Base-by-base conservation (phyloP, 2,888 invertebrate genomes). In the Hybos culiciformis region DNA sequence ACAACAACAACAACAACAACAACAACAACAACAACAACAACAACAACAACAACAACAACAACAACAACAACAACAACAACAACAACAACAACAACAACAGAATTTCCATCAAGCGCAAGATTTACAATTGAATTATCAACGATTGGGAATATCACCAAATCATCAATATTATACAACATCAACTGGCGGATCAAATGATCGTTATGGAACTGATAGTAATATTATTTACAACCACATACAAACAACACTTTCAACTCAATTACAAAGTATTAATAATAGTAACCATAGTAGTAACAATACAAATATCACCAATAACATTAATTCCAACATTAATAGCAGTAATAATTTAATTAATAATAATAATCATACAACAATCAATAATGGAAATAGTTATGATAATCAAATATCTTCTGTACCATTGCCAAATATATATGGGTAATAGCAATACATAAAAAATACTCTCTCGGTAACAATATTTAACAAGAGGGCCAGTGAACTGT, bases 371-470 rank as follows among this genome's bases (percentile, higher is more conserved):
- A 37, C 8, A 14, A 32, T 41, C 20, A 37, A 40, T 14, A 44
- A 21, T 40, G 37, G 9, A 11, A 17, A 38, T 26, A 26, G 18
- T 38, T 17, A 24, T 38, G n/a, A 63, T 48, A 47, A 49, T 32
- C 62, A 64, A 49, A 26, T 46, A 46, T 44, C 49, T 39, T 46
- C 49, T 34, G 48, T 47, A 49, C 51, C 51, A 50, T 47, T 51
- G 49, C 54, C 58, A 51, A 48, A 61, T 50, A 46, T 50, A 49
- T 54, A 54, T 33, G 48, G 53, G 53, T 53, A 43, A 38, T 18
- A 23, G 19, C 11, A 9, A 24, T 39, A 21, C 37, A 15, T 17
- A 5, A 14, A 15, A 9, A 15, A 32, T 11, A 31, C 31, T 31
- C 29, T 34, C 14, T 12, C 12, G 17, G n/a, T 15, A 33, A 33